A percentile compares a stretch with the other conserved stretches of the same genome.
Conservation (phyloP, 23 tunicate species). For the Halocynthia aurantium region DNA sequence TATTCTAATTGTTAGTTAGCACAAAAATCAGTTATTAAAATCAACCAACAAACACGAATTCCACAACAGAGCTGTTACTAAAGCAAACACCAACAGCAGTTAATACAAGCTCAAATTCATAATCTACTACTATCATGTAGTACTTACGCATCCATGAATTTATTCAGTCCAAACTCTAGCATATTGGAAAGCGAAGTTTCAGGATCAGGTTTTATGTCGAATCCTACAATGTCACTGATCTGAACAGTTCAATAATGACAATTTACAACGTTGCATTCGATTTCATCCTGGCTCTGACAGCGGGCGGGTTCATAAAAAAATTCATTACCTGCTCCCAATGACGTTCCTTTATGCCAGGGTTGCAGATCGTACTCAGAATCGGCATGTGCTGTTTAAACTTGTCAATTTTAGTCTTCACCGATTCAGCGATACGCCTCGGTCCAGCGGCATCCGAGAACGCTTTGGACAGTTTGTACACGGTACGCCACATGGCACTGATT, state of each 20-base stretch:
- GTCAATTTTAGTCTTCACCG: constrained; percentile 78
- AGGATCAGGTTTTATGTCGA: constrained; percentile 88
- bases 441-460: constrained; percentile 82
- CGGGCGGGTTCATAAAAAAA: not conserved
- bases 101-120: not conserved
- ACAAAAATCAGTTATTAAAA: not conserved
- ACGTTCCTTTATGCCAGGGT: constrained; percentile 91
- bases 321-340: constrained; percentile 90
- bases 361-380: constrained; percentile 77
- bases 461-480: constrained; percentile 85
- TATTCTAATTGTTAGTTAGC: constrained; percentile 42
- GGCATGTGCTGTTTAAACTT: constrained; percentile 93
- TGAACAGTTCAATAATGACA: constrained; percentile 9
- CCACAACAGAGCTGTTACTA: not conserved
- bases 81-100: not conserved
- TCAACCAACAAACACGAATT: not conserved
- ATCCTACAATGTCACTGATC: constrained; percentile 95
- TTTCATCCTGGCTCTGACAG: not conserved
- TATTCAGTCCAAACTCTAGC: constrained; percentile 83
- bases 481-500: constrained; percentile 78
- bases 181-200: constrained; percentile 85
- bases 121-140: not conserved
- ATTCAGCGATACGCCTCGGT: constrained; percentile 88
- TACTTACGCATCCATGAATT: constrained; percentile 74
- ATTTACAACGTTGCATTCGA: not conserved